Percentiles rank a stretch among this genome's conserved stretches.
Conservation (phyloP, 2,797 vertebrate species). For the Catamblyrhynchus diadema region DNA sequence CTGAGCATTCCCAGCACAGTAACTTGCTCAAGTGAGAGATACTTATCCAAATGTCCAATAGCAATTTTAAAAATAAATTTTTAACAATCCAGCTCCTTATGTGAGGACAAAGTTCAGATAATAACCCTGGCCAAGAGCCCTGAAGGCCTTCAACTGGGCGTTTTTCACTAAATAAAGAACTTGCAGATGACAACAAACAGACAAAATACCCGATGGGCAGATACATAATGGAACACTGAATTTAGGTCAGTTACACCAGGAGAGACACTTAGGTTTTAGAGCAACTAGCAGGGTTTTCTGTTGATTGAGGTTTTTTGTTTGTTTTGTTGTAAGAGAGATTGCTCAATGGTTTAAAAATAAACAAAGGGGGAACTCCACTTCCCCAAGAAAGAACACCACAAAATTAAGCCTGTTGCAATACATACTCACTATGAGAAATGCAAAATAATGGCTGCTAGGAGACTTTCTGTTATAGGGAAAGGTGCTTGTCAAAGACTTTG, state of each 20-base stretch:
- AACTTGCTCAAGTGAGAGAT: neutral
- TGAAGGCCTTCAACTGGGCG: neutral
- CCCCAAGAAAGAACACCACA: conserved; percentile 4
- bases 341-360: conserved; percentile 46
- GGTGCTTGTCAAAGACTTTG: neutral
- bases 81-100: conserved; percentile 33
- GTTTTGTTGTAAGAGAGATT: conserved; percentile 4
- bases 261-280: conserved; percentile 32
- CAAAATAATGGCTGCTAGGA: neutral
- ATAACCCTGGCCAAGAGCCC: neutral
- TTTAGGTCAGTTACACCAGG: conserved; percentile 34
- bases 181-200: conserved; percentile 11
- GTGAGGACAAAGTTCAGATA: conserved; percentile 20
- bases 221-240: neutral
- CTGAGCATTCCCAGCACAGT: neutral
- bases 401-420: conserved; percentile 5
- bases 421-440: neutral
- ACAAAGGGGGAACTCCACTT: conserved; percentile 42
- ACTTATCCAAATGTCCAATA: neutral
- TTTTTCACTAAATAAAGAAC: neutral
- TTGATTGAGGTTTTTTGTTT: neutral
- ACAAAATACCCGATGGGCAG: neutral
- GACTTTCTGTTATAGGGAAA: neutral
- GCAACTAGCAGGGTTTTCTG: neutral
- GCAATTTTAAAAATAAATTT: conserved; percentile 13